Evolutionary conservation across 2,113 vertebrate genomes (phyloP), one percentile per base, ranked within the genome.

Genomic region (Irena cyanogastra): DNA sequence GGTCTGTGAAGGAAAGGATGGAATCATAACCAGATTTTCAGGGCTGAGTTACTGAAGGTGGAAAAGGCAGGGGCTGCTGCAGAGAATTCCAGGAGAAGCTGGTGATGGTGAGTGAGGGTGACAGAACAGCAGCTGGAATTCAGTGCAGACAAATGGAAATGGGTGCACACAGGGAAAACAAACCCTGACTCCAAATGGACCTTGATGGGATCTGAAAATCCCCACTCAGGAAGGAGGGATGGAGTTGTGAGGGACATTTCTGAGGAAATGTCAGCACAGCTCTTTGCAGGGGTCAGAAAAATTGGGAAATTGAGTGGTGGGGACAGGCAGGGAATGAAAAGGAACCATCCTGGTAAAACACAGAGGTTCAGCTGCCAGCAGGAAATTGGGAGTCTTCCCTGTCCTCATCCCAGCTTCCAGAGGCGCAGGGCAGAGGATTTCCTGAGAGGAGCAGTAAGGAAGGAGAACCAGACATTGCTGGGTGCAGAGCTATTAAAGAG

Each of bases 131-230:
- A 91, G 86, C 28, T 61, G 72, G 75, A 74, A 93, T 91, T 66
- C 71, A 81, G 54, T 10, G 49, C 17, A 77, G 83, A 95, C 64
- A 89, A 94, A 95, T 86, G 72, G 75, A 37, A 95, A 94, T 92
- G 37, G 63, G 74, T 49, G 64, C 76, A 57, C 63, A 10, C 0
- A 3, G 68, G 76, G 60, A 72, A 86, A 95, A 77, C 41, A 57
- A 92, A 66, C 39, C 63, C 59, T 89, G 45, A 28, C 83, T 86
- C 74, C 87, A 86, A 50, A 60, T 83, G 41, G 17, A 19, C 28
- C 21, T 2, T 70, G 81, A 89, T 66, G 59, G 83, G 72, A 50
- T 80, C 76, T 91, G 91, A 93, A 83, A 81, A 95, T 61, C 50
- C n/a, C 63, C 27, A 11, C 28, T 65, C 47, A 16, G 66, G 68